These are phyloP conservation scores for Thera britannica DNA, from an alignment of 2,888 invertebrate species.

Conservation along the genomic window DNA sequence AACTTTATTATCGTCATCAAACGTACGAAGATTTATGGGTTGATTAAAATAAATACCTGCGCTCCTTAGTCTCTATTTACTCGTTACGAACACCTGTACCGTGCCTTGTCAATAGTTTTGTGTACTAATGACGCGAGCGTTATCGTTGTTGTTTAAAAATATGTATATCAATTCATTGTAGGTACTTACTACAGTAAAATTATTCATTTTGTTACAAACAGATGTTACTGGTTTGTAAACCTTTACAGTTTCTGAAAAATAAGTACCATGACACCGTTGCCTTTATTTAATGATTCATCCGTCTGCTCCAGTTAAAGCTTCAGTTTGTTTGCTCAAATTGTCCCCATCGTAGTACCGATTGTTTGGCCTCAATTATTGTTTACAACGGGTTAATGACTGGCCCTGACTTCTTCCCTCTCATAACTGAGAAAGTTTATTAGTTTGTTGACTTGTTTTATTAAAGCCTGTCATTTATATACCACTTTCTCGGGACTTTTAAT, in stretches of 20 bases:
- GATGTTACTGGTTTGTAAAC: slow-evolving; percentile 14
- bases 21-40: slow-evolving; percentile 4
- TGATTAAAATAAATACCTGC: not conserved
- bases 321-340: slow-evolving; percentile 61
- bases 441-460: slow-evolving; percentile 61
- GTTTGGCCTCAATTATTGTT: slow-evolving; percentile 75
- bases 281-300: slow-evolving; percentile 61
- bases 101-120: not conserved
- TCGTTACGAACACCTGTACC: not conserved
- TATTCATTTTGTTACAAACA: not conserved
- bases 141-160: too few relatives aligned
- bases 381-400: slow-evolving; percentile 72
- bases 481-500: not conserved
- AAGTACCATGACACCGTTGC: slow-evolving; percentile 42
- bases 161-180: not conserved
- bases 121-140: too few relatives aligned
- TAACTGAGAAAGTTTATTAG: slow-evolving; percentile 64
- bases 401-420: slow-evolving; percentile 65
- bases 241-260: slow-evolving; percentile 36
- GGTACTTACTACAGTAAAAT: not conserved
- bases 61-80: not conserved
- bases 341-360: slow-evolving; percentile 62
- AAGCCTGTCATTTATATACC: slow-evolving; percentile 24
- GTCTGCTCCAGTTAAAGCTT: slow-evolving; percentile 55
- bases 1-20: slow-evolving; percentile 26